Evolutionary conservation across 2,888 invertebrate genomes (phyloP).

Genomic region (Onthophagus sagittarius): DNA sequence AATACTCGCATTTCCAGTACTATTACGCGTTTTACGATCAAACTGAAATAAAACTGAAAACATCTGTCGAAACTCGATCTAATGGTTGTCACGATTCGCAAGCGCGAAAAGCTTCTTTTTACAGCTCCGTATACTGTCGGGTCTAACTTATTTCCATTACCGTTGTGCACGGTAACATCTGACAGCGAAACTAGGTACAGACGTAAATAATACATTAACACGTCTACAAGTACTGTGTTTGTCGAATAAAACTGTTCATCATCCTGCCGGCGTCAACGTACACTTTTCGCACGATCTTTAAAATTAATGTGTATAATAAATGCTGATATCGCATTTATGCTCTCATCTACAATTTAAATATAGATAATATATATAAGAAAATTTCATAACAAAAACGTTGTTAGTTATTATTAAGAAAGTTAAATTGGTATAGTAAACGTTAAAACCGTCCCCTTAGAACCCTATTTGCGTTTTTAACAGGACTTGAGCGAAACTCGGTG

Average conservation of each 20-base stretch:
- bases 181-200: neutral
- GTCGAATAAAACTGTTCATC: neutral
- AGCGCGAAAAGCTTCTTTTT: neutral
- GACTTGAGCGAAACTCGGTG: neutral
- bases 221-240: neutral
- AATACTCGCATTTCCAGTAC: too few relatives aligned
- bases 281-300: neutral
- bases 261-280: neutral
- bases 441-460: conserved; percentile 4
- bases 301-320: neutral
- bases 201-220: neutral
- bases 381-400: neutral
- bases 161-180: neutral
- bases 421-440: neutral
- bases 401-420: conserved; percentile 11
- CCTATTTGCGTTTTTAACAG: conserved; percentile 12
- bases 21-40: too few relatives aligned
- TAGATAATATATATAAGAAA: neutral
- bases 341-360: neutral
- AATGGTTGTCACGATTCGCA: neutral
- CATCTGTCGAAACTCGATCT: neutral
- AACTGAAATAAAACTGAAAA: too few relatives aligned
- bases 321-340: neutral
- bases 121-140: neutral
- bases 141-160: neutral